Base-by-base conservation (phyloP, 2,888 invertebrate genomes). In the Agrochola lychnidis region DNA sequence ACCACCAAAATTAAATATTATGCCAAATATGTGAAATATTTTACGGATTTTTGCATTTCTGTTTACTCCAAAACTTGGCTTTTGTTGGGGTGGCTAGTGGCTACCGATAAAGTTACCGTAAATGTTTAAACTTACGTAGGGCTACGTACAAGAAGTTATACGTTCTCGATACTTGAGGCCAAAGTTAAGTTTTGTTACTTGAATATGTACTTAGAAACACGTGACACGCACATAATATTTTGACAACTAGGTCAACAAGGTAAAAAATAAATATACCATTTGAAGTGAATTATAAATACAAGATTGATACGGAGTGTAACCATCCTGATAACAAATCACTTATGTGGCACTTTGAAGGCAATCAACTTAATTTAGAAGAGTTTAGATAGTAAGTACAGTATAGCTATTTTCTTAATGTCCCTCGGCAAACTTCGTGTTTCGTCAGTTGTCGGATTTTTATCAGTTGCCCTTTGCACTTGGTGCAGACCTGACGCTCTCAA, bases 181-280 rank as follows among this genome's bases (percentile, higher is more conserved):
- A 57, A 73, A 45, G 16, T 19, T 25, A 48, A 36, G 45, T 22
- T 74, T 10, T 22, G 19, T 25, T 59, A 25, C 12, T 59, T 22
- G n/a, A 56, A 56, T 45, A 72, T 71, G 42, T 16, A 71, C 30
- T 56, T 9, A 36, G 7, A 56, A 71, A n/a, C 48, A 40, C 25
- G 10, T 51, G 40, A 53, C n/a, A 42, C 4, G 51, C 22, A 42
- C 42, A 42, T 62, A 68, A 16, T 67, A n/a, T 67, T 67, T 22
- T 70, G 30, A 22, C 16, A 22, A 30, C 22, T 45, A 45, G 10
- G 30, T 67, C 14, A 70, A 6, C 30, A 64, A 10, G 4, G 16
- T 68, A 12, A 9, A n/a, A n/a, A 9, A 19, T 64, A 64, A 25
- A 3, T 64, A 12, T 10, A 42, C 16, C 5, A 40, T 40, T 36